Evolutionary conservation across 1,140 invertebrate genomes (phyloP).

Genomic region (Drosophila miranda): DNA sequence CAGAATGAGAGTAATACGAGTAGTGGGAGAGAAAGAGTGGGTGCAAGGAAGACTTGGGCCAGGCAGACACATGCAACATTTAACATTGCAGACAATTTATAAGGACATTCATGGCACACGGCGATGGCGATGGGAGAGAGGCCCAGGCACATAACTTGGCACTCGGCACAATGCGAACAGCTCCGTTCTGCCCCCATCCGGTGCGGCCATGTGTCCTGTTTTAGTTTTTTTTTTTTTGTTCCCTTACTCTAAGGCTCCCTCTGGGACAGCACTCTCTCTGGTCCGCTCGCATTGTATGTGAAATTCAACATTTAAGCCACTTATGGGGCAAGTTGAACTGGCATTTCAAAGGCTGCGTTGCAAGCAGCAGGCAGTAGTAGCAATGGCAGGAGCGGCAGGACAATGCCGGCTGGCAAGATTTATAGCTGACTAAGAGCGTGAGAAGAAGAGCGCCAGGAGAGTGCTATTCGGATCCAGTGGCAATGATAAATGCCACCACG

Average conservation of each 20-base stretch:
- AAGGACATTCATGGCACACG: conserved; percentile 77
- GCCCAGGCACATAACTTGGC: conserved; percentile 63
- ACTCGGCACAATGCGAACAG: conserved; percentile 65
- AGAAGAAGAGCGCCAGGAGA: conserved; percentile 8
- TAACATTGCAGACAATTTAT: conserved; percentile 79
- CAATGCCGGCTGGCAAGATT: conserved; percentile 71
- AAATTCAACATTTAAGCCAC: conserved; percentile 80
- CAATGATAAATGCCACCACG: conserved; percentile 52
- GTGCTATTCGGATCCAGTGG: conserved; percentile 23
- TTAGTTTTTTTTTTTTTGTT: conserved; percentile 28
- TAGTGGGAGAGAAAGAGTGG: conserved; percentile 16
- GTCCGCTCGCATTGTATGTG: conserved; percentile 65
- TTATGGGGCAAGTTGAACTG: conserved; percentile 75
- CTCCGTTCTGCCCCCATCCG: conserved; percentile 49
- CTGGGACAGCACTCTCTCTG: background rate
- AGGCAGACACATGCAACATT: conserved; percentile 70
- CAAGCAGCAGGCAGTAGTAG: conserved; percentile 20
- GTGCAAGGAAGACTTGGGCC: background rate
- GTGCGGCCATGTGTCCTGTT: conserved; percentile 40
- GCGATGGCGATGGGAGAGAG: conserved; percentile 44
- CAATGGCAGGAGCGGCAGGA: conserved; percentile 49
- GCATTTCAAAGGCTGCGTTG: conserved; percentile 71
- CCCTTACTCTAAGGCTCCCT: background rate
- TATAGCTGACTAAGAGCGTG: conserved; percentile 61
- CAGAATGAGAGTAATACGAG: too few species aligned